Conservation (phyloP, 2,113 vertebrate species). For the Psittacus erithacus region DNA sequence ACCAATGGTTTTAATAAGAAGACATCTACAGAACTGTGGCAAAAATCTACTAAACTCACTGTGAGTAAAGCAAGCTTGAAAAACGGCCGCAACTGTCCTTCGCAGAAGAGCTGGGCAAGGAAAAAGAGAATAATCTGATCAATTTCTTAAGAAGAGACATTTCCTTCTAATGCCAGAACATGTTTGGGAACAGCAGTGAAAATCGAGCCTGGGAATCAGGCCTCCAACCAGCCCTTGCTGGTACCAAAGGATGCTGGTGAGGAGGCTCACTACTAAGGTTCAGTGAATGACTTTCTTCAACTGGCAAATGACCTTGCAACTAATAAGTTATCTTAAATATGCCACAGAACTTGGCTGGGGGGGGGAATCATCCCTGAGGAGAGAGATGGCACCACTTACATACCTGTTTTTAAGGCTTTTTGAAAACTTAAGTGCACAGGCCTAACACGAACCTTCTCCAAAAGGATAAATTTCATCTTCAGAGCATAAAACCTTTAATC, state of each 20-base stretch:
- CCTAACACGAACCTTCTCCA: slow-evolving; percentile 42
- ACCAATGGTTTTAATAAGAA: neutral
- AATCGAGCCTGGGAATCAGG: neutral
- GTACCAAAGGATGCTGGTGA: neutral
- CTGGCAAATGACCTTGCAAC: neutral
- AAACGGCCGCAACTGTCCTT: neutral
- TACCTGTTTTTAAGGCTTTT: slow-evolving; percentile 58
- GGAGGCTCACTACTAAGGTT: neutral
- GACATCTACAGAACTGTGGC: neutral
- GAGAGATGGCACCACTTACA: slow-evolving; percentile 53
- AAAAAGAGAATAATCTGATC: neutral
- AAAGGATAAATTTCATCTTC: slow-evolving; percentile 50
- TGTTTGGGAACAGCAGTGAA: neutral
- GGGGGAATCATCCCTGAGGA: slow-evolving; percentile 40
- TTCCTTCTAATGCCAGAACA: neutral
- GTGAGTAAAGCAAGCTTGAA: neutral
- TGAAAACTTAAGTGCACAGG: slow-evolving; percentile 55
- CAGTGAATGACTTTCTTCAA: neutral
- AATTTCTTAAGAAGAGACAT: neutral
- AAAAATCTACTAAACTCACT: neutral
- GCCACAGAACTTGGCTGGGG: neutral
- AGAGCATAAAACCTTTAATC: slow-evolving; percentile 10
- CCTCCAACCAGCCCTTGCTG: neutral
- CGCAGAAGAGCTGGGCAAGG: neutral
- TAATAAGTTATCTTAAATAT: neutral